Base-by-base conservation (phyloP, 1,140 invertebrate genomes). In the Oncopodura yosiiana region DNA sequence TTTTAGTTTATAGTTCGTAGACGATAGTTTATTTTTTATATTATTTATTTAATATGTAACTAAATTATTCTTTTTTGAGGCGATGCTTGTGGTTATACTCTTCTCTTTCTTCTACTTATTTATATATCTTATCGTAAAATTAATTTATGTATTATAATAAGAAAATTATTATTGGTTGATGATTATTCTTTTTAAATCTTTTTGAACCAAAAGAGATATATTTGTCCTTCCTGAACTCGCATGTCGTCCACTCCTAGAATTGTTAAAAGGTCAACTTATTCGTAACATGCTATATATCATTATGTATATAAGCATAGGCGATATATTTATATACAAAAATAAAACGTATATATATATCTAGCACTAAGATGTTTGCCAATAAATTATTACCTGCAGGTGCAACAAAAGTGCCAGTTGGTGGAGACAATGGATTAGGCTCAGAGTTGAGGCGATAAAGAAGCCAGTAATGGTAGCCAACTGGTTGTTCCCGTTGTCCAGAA, bases 161-260 rank as follows among this genome's bases (percentile, higher is more conserved):
- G 41, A 24, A 43, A 26, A 8, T 26, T 43, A 42, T 14, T 42
- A 19, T 18, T 18, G n/a, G 39, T 14, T 45, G 6, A 32, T 16
- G 11, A n/a, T 16, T 23, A 24, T 26, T 26, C 12, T 21, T 37
- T 66, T 85, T 84, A 90, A 67, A 90, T 76, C 70, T 87, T 87
- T 72, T 89, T 89, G 71, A 87, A 91, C 87, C 87, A 91, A 71
- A 88, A 90, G 9, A 89, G 77, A 68, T 86, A 87, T 67, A 86
- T 81, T 66, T 88, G 84, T 5, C 84, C 83, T 64, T 87, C 82
- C 70, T 84, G 81, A 11, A 87, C 83, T 58, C 83, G 74, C 55
- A 87, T 71, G 66, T 87, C 85, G 67, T 89, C 85, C 9, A 89
- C 86, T 66, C 86, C 85, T 88, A 71, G 39, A 73, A 63, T 21